These are phyloP conservation scores for Pseudopleuronectes americanus DNA, from an alignment of 2,797 vertebrate genomes.

Conservation along the genomic window DNA sequence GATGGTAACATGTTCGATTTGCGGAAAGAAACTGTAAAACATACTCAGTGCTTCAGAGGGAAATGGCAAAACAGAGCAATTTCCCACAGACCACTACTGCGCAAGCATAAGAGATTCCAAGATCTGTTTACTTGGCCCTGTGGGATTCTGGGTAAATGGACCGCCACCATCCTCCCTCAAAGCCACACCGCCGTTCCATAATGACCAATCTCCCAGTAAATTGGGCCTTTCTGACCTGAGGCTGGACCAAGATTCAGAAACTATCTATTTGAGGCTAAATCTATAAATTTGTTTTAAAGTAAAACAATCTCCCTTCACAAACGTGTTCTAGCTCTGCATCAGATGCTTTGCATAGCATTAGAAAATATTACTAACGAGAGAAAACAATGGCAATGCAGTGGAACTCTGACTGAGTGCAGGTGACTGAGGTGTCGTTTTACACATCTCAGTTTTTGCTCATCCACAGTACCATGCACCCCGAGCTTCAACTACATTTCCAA, in stretches of 20 bases:
- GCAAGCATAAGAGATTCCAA: slow-evolving; percentile 48
- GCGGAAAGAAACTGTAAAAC: slow-evolving; percentile 47
- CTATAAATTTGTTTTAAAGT: too few relatives aligned
- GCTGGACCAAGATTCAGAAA: slow-evolving; percentile 67
- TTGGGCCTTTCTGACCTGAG: slow-evolving; percentile 72
- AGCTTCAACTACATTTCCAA: too few relatives aligned
- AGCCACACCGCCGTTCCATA: slow-evolving; percentile 56
- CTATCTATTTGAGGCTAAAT: slow-evolving; percentile 35
- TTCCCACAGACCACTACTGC: slow-evolving; percentile 29
- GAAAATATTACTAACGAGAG: too few relatives aligned
- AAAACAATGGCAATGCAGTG: too few relatives aligned
- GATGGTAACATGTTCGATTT: slow-evolving; percentile 30
- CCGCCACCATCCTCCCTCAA: slow-evolving; percentile 60
- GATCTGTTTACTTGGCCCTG: slow-evolving; percentile 45
- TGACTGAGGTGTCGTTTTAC: too few relatives aligned
- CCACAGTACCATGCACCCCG: too few relatives aligned
- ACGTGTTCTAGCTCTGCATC: too few relatives aligned
- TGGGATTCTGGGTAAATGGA: slow-evolving; percentile 74
- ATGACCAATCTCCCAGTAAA: slow-evolving; percentile 77
- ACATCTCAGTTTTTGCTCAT: too few relatives aligned
- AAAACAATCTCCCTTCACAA: too few relatives aligned
- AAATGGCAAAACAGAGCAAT: slow-evolving; percentile 50
- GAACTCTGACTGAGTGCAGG: too few relatives aligned
- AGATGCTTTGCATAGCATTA: too few relatives aligned
- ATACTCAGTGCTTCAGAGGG: slow-evolving; percentile 31